These are phyloP conservation scores for Neomorphus geoffroyi DNA, from an alignment of 2,797 vertebrate genomes.

Conservation along the genomic window DNA sequence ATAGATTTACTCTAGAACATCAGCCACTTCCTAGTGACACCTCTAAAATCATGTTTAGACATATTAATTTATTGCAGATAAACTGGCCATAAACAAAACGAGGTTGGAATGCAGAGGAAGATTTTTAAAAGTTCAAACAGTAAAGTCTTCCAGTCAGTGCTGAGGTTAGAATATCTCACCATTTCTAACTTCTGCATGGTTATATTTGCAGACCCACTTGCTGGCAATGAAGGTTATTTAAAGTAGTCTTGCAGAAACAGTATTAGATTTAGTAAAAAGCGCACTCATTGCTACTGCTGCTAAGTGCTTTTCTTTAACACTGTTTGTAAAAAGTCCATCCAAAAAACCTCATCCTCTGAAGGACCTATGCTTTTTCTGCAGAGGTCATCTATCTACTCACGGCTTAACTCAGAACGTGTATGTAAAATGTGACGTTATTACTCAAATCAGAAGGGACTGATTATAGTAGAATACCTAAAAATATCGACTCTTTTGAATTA, in stretches of 20 bases:
- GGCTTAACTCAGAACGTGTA: neutral
- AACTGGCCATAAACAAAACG: neutral
- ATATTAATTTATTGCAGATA: neutral
- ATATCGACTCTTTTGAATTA: neutral
- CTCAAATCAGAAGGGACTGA: neutral
- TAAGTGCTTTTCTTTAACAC: neutral
- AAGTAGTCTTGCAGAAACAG: neutral
- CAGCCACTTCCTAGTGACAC: neutral
- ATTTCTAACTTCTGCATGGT: neutral
- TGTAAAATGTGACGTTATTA: neutral
- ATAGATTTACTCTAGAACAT: neutral
- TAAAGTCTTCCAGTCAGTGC: neutral
- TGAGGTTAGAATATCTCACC: neutral
- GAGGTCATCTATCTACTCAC: neutral
- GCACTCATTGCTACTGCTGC: neutral
- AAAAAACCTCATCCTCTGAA: neutral
- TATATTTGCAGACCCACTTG: neutral
- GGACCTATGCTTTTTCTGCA: neutral
- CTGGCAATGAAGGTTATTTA: neutral
- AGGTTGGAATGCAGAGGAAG: neutral
- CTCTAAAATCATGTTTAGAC: constrained; percentile 7
- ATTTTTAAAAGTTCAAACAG: neutral
- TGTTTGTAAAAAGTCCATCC: neutral
- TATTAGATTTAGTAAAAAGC: neutral
- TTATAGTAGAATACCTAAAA: constrained; percentile 21